Evolutionary conservation across 1,140 invertebrate species (phyloP), one percentile per base, ranked within the genome.

Genomic region (Drosophila nebulosa): DNA sequence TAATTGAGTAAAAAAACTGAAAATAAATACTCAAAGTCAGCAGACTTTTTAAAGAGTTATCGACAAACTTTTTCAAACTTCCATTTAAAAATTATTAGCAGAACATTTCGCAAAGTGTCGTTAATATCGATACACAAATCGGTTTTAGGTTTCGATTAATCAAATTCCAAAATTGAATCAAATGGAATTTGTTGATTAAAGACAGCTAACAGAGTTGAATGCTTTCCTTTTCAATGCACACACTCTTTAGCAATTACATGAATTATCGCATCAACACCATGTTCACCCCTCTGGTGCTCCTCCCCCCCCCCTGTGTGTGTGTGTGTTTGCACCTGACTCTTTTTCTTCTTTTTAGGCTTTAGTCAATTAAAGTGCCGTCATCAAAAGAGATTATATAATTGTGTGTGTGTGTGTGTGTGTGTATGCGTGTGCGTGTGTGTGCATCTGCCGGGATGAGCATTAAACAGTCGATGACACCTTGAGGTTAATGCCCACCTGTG

Each of bases 381-480:
- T 64, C 61, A 55, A 32, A 64, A 55, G 52, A 36, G 61, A 32
- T 64, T 64, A 64, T 53, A 64, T 64, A 64, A 64, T 64, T 58
- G 35, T 24, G 39, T 60, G 32, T 63, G 30, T 22, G 53, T 16
- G 22, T 22, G 30, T 46, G 7, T 22, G 16, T 32, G 26, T 12
- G 12, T 67, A 55, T 39, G 21, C 35, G 24, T 12, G 30, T 63
- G 46, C 14, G 51, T 64, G 27, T 56, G 14, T 57, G 56, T 56
- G 56, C 52, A 64, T 70, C 39, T 30, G 70, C 18, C 62, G 53
- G 70, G 55, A 39, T 36, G 46, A 52, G 71, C 74, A 76, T 77
- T 77, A 77, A 63, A 36, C 74, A 77, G 74, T 77, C 74, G 76
- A 71, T 77, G 74, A 76, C 74, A 77, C 71, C 70, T 67, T 55